Conservation (phyloP, 2,113 vertebrate species). For the Hoplias malabaricus region DNA sequence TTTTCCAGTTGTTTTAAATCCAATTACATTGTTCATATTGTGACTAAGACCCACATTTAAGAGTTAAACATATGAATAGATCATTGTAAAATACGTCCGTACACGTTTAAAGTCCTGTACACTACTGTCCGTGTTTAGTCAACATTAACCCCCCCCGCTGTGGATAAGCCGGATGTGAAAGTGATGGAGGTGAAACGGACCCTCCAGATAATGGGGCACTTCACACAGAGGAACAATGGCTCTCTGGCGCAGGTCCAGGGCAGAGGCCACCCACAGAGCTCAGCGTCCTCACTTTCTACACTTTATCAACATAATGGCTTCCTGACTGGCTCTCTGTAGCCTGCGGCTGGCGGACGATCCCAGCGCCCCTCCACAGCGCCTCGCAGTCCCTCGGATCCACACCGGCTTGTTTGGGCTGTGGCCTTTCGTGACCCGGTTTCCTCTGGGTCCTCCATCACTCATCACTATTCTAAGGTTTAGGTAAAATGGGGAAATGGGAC, state of each 20-base stretch:
- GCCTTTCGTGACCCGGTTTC: slow-evolving; percentile 34
- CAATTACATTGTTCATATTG: too few species aligned
- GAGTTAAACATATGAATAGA: too few species aligned
- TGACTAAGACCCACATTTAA: too few species aligned
- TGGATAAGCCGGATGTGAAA: slow-evolving; percentile 48
- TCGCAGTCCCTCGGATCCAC: too few species aligned
- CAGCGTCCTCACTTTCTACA: slow-evolving; percentile 20
- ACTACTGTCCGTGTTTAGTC: not conserved
- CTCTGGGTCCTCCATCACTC: slow-evolving; percentile 32
- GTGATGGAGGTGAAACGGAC: slow-evolving; percentile 40
- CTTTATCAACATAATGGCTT: slow-evolving; percentile 50
- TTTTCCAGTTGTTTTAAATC: too few species aligned
- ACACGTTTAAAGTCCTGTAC: too few species aligned
- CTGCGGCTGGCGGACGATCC: slow-evolving; percentile 26
- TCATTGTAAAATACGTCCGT: too few species aligned
- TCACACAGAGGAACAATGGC: slow-evolving; percentile 56
- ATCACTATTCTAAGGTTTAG: too few species aligned
- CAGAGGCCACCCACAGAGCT: slow-evolving; percentile 4
- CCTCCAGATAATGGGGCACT: slow-evolving; percentile 54
- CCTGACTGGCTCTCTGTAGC: slow-evolving; percentile 41
- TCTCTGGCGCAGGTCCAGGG: slow-evolving; percentile 45
- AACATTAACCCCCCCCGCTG: not conserved
- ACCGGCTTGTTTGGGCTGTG: slow-evolving; percentile 29
- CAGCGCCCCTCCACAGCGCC: too few species aligned
- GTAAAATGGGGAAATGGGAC: too few species aligned